Percentiles rank a stretch among this genome's conserved stretches.
Evolutionary conservation across 2,888 invertebrate species (phyloP).

Genomic region (Stictocephala bisonia): DNA sequence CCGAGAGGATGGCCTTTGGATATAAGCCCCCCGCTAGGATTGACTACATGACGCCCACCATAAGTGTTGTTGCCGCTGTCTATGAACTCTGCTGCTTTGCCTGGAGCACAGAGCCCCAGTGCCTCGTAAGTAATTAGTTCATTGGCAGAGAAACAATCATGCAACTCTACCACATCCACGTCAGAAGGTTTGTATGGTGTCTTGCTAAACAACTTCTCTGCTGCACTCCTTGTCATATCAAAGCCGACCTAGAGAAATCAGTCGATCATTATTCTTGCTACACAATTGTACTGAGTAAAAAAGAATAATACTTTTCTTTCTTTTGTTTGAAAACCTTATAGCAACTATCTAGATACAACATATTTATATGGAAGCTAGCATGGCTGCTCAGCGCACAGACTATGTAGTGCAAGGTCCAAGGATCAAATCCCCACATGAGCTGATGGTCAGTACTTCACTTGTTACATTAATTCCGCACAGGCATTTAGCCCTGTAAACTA

Average conservation of each 20-base stretch:
- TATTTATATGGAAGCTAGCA: too few relatives aligned
- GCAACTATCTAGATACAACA: too few relatives aligned
- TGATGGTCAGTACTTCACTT: too few relatives aligned
- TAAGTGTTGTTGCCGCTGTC: slow-evolving; percentile 97
- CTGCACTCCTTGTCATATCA: slow-evolving; percentile 92
- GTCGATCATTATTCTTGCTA: too few relatives aligned
- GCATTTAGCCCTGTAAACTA: too few relatives aligned
- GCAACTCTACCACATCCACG: slow-evolving; percentile 94
- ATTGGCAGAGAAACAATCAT: slow-evolving; percentile 98
- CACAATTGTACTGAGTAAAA: too few relatives aligned
- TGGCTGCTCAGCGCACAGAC: too few relatives aligned
- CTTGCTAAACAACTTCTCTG: slow-evolving; percentile 79
- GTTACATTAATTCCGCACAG: too few relatives aligned
- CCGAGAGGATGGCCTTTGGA: slow-evolving; percentile 99
- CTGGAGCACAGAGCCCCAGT: slow-evolving; percentile 88
- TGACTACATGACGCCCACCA: slow-evolving; percentile 96
- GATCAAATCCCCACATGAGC: too few relatives aligned
- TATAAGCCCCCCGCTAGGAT: slow-evolving; percentile 98
- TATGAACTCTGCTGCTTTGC: slow-evolving; percentile 91
- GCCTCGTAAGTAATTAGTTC: slow-evolving; percentile 98
- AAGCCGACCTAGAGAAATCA: slow-evolving; percentile 90
- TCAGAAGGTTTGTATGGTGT: slow-evolving; percentile 81
- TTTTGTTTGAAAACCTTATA: too few relatives aligned
- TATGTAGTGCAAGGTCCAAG: too few relatives aligned
- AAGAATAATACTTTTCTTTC: too few relatives aligned